phyloP scores from a whole-genome alignment of 1,140 invertebrate genomes.

The Panonychus citri region DNA sequence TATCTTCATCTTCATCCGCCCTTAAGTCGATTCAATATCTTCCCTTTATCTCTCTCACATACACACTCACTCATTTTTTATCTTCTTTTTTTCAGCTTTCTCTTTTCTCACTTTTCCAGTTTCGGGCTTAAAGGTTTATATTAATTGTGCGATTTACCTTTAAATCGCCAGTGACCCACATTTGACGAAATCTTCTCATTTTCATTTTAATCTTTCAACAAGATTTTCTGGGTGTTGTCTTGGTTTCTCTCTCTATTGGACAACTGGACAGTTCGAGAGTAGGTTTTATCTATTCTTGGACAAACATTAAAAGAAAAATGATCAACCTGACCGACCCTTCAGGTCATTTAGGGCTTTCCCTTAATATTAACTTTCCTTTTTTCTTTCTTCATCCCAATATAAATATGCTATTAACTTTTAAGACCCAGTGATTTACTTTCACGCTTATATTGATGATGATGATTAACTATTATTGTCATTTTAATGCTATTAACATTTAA shows the following conservation, averaged over 20 bases:
- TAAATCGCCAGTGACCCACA: not conserved
- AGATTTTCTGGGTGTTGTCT: not conserved
- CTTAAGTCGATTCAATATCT: not conserved
- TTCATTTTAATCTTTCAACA: too few relatives aligned
- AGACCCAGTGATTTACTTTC: too few relatives aligned
- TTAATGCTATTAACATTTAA: too few relatives aligned
- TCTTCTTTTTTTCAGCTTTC: not conserved
- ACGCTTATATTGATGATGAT: too few relatives aligned
- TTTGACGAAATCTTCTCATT: not conserved
- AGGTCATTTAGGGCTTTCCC: too few relatives aligned
- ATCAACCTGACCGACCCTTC: not conserved
- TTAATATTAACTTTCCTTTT: too few relatives aligned
- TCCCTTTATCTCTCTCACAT: not conserved
- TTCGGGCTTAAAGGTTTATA: not conserved
- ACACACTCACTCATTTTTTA: not conserved
- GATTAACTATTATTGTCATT: too few relatives aligned
- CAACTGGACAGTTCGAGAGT: not conserved
- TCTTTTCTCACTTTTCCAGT: not conserved
- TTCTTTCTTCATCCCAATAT: too few relatives aligned
- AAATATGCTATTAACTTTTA: too few relatives aligned
- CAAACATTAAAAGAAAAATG: not conserved
- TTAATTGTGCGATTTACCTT: not conserved
- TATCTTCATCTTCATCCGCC: not conserved
- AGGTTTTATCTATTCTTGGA: not conserved
- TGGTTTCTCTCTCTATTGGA: not conserved